phyloP scores from a whole-genome alignment of 2,797 vertebrate genomes.

The Paratrypauchen microcephalus region DNA sequence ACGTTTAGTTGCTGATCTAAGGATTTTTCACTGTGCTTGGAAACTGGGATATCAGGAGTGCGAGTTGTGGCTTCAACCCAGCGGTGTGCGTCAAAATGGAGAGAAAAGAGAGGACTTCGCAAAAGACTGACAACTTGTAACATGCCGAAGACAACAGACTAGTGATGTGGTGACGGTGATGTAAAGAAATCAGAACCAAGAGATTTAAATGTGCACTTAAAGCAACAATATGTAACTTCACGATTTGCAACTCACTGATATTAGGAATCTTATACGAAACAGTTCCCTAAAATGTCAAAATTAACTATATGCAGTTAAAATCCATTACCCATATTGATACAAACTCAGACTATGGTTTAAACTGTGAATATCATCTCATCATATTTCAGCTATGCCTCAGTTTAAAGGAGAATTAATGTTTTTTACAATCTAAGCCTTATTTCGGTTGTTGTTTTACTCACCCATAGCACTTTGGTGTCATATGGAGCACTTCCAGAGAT shows the following conservation, averaged over 20 bases:
- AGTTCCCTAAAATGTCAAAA: neutral
- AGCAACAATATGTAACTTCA: neutral
- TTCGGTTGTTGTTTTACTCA: too few relatives aligned
- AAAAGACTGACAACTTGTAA: constrained; percentile 9
- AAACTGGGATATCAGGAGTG: constrained; percentile 12
- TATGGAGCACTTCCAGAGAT: too few relatives aligned
- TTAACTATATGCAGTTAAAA: neutral
- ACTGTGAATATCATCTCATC: neutral
- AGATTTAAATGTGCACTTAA: constrained; percentile 5
- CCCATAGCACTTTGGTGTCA: too few relatives aligned
- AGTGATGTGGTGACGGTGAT: constrained; percentile 15
- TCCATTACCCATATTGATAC: neutral
- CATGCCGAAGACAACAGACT: constrained; percentile 8
- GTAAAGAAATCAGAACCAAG: neutral
- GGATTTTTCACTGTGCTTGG: constrained; percentile 14
- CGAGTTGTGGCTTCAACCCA: constrained; percentile 15
- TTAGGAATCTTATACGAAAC: neutral
- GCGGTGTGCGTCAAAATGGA: constrained; percentile 1
- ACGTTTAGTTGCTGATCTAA: constrained; percentile 29
- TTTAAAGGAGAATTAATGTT: too few relatives aligned
- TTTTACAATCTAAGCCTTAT: too few relatives aligned
- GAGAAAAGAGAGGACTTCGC: constrained; percentile 17
- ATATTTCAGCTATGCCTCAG: too few relatives aligned
- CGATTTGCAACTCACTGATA: neutral
- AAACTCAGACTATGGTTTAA: neutral